Evolutionary conservation across 2,113 vertebrate genomes (phyloP).

Genomic region (pig (Sus scrofa)): T2T-Sscrofa CM000824.6:72606501-72607000

Average conservation of each 20-base stretch:
- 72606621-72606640: neutral
- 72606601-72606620: neutral
- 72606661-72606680: neutral
- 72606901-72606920: neutral
- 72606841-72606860: neutral
- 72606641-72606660: neutral
- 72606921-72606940: neutral
- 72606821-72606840: neutral
- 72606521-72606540: neutral
- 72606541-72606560: neutral
- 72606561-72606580: neutral
- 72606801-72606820: neutral
- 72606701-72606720: neutral
- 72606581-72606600: neutral
- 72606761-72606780: neutral
- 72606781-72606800: neutral
- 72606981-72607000: neutral
- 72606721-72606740: neutral
- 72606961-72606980: neutral
- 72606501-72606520: neutral
- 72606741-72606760: neutral
- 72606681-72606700: conserved; percentile 22
- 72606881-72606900: neutral
- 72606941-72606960: neutral
- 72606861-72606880: conserved; percentile 19